phyloP scores from a whole-genome alignment of 2,888 invertebrate species.

The Esperia sulphurella region DNA sequence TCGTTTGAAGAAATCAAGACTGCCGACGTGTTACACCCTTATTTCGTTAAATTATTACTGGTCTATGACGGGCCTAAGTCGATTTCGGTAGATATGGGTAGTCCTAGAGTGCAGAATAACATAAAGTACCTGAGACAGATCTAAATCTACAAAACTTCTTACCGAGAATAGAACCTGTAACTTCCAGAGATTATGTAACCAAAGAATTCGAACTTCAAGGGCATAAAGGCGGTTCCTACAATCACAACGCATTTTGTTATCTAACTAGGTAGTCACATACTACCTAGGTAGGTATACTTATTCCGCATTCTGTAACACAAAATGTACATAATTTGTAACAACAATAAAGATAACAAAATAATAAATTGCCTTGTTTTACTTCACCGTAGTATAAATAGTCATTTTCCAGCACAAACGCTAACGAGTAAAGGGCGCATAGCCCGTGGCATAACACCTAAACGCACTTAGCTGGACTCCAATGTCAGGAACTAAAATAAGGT shows the following conservation, averaged over 20 bases:
- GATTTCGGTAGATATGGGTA: too few species aligned
- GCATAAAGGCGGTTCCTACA: not conserved
- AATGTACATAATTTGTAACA: not conserved
- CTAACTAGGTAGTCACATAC: not conserved
- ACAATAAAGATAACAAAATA: not conserved
- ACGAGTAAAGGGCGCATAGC: not conserved
- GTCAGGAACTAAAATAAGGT: conserved; percentile 9
- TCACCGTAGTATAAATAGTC: not conserved
- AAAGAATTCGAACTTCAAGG: not conserved
- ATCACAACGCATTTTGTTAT: not conserved
- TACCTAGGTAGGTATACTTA: too few species aligned
- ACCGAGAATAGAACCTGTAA: too few species aligned
- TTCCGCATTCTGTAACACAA: not conserved
- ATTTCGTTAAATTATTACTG: too few species aligned
- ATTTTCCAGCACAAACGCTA: not conserved
- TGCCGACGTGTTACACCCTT: too few species aligned
- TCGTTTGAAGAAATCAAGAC: too few species aligned
- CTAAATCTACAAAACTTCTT: too few species aligned
- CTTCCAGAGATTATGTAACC: too few species aligned
- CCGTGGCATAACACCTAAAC: conserved; percentile 25
- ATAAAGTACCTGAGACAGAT: too few species aligned
- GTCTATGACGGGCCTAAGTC: too few species aligned
- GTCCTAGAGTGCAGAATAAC: too few species aligned
- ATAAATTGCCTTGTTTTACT: not conserved
- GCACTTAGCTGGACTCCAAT: conserved; percentile 25